phyloP scores from a whole-genome alignment of 2,113 vertebrate genomes.

The Hyaena hyaena region DNA sequence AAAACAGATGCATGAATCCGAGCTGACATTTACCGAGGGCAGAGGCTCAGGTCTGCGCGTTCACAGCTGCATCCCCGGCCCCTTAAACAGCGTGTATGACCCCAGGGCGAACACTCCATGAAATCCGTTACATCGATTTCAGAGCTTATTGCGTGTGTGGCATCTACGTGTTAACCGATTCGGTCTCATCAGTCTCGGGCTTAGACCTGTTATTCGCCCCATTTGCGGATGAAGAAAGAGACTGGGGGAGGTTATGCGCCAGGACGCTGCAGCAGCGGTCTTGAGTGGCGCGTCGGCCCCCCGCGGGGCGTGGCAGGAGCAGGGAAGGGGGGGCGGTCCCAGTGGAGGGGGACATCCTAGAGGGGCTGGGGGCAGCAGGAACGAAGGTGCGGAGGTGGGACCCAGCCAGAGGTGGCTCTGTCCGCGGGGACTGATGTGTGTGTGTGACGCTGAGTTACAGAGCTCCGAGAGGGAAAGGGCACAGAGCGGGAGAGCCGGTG shows the following conservation, averaged over 20 bases:
- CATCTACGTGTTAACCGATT: neutral
- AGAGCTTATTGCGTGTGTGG: neutral
- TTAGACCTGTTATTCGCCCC: neutral
- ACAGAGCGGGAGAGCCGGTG: rapidly evolving
- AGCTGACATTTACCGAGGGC: neutral
- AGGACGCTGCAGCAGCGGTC: neutral
- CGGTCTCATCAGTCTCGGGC: neutral
- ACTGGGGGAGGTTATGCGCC: neutral
- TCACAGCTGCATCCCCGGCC: neutral
- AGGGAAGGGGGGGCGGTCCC: neutral
- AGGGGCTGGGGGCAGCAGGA: neutral
- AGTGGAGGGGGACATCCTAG: neutral
- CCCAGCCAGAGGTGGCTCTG: neutral
- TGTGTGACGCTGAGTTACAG: too few relatives aligned
- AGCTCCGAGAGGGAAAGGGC: neutral
- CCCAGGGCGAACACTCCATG: too few relatives aligned
- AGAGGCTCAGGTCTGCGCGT: neutral
- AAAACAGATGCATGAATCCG: neutral
- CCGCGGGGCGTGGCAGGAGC: neutral
- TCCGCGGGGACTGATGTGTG: neutral
- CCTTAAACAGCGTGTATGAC: neutral
- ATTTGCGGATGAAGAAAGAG: neutral
- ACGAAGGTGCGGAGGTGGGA: neutral
- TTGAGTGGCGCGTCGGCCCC: too few relatives aligned
- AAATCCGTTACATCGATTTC: neutral